Base-by-base conservation (phyloP, 2,113 vertebrate genomes). In the Rhipidura dahli region DNA sequence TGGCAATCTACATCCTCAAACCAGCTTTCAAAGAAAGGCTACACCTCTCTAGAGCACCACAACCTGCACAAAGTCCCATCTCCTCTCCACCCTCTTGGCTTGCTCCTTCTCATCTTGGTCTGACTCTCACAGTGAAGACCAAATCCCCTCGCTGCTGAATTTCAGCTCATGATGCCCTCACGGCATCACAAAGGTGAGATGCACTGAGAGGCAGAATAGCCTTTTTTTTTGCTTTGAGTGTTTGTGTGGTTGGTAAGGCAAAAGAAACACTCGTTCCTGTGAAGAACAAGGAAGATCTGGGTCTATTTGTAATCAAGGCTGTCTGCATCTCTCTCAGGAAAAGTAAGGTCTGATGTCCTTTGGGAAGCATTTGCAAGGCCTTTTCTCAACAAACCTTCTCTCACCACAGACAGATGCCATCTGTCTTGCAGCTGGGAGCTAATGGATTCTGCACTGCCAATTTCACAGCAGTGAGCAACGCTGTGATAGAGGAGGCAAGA, bases 381-480 rank as follows among this genome's bases (percentile, higher is more conserved):
- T 95, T 90, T 94, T 95, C 90, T 96, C 94, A 94, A 95, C 96
- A 97, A 97, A 91, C 87, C 75, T 92, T 87, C 92, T 94, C 91
- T 91, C 90, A 93, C 79, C 76, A 91, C 91, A 94, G 95, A 93
- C 94, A 97, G 92, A 94, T 95, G 89, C 95, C 95, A 97, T 97
- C 94, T 97, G 96, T 96, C 95, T 95, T 95, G 86, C 86, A 97
- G 93, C 90, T 96, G 96, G 91, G 96, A 95, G 91, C 79, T 95
- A 97, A 96, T 94, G 93, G 94, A 95, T 96, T 96, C 96, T 83
- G 94, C 94, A 89, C 95, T 93, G 94, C 94, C 96, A 94, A 93
- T 94, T 96, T 96, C 94, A 93, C 95, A 96, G 96, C 94, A 92
- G 93, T 54, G 95, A 89, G 94, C 77, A 75, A 89, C 0, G 6